A percentile compares a stretch with the other conserved stretches of the same genome.
Conservation (phyloP, 37 sponge, comb jelly and placozoan species). For the Petrosia ficiformis region DNA sequence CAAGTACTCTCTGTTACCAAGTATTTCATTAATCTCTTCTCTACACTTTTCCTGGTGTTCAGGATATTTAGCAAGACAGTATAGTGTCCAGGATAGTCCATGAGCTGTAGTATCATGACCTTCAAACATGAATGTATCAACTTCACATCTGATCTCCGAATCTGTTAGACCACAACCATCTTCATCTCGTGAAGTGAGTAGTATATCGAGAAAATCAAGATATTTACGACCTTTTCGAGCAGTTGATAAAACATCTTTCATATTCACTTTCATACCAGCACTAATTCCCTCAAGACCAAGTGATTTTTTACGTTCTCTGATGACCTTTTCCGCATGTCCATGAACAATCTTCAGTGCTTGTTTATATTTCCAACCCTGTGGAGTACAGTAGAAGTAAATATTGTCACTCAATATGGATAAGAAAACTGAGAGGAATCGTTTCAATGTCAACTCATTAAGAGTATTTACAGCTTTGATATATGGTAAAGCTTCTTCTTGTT, state of each 20-base stretch:
- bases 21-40: conserved; percentile 48
- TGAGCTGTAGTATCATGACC: no score
- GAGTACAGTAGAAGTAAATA: no score
- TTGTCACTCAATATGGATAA: no score
- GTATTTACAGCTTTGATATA: no score
- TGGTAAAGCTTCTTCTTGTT: conserved; percentile 71
- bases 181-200: conserved; percentile 52
- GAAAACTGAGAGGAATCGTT: conserved; percentile 34
- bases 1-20: conserved; percentile 30
- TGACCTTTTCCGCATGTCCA: conserved; percentile 36
- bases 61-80: no score
- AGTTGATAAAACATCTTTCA: no score
- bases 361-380: conserved; percentile 34
- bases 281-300: conserved; percentile 31
- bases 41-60: no score
- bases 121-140: no score
- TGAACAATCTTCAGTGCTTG: conserved; percentile 45
- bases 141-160: conserved; percentile 59
- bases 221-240: no score
- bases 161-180: conserved; percentile 61
- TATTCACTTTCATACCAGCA: no score
- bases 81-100: conserved; percentile 67
- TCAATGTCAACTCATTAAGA: background rate
- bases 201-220: conserved; percentile 58
- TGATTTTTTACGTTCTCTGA: conserved; percentile 32